Base-by-base conservation (phyloP, 2,888 invertebrate species). In the Drosophila subsilvestris region DNA sequence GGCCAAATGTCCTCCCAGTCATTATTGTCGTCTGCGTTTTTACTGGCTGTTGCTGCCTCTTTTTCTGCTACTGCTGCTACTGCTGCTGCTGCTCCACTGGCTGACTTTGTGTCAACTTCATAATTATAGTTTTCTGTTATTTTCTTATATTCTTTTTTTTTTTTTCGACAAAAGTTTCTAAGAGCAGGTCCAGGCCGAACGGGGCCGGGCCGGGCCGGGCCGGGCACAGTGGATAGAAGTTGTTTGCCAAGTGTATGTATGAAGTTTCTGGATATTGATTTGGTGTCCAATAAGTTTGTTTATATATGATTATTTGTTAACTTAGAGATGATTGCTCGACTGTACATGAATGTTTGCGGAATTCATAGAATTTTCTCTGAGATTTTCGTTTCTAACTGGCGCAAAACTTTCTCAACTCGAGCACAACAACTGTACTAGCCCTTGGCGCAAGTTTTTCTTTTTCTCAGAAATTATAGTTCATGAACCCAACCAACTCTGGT, bases 21-120 rank as follows among this genome's bases (percentile, higher is more conserved):
- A 80, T 85, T 80, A 80, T 76, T 74, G 76, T 86, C 71, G 77
- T 83, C 73, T 76, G 71, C 76, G 67, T 76, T 80, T 82, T 82
- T 77, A 73, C 75, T 71, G 49, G 71, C 37, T 71, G 63, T 44
- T 53, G 63, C 60, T 37, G 18, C 32, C 18, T 27, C 55, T 59
- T 60, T 59, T 57, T 47, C 57, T 57, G 45, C 59, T 59, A 44
- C 59, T 37, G 48, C 55, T 45, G 27, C 50, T 14, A 57, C 53
- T 32, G 25, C 44, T 59, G 53, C 61, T 63, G 62, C 70, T 72
- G 60, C 77, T 37, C 37, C 37, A 37, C 37, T 80, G 73, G 76
- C 85, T 71, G 83, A 87, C 88, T 86, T 79, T 80, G 88, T 84
- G 74, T 79, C 84, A 88, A 89, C 89, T 85, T 81, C 79, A 76